These are phyloP conservation scores for Artibeus jamaicensis DNA, from an alignment of 2,797 vertebrate species.

Conservation along the genomic window DNA sequence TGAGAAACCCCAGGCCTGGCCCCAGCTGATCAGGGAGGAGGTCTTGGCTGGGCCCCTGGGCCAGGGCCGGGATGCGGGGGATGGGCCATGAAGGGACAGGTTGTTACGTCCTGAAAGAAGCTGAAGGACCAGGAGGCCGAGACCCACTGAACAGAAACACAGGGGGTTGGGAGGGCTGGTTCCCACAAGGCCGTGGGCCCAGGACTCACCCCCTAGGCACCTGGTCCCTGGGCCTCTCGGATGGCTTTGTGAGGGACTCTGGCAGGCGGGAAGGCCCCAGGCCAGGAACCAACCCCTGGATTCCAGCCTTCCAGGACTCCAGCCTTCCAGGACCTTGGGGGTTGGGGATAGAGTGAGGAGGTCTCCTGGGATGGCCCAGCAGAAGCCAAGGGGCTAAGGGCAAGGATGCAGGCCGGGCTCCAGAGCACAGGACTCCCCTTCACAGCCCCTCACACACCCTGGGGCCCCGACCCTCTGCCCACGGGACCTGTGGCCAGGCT, in stretches of 20 bases:
- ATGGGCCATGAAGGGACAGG: neutral
- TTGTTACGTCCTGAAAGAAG: neutral
- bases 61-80: neutral
- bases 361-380: neutral
- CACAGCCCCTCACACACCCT: neutral
- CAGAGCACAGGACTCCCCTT: neutral
- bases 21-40: neutral
- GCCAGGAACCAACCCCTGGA: neutral
- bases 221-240: neutral
- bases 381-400: neutral
- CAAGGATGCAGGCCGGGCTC: neutral
- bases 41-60: neutral
- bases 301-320: neutral
- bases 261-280: neutral
- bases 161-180: neutral
- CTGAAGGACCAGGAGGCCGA: neutral
- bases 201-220: neutral
- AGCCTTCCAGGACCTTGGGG: neutral
- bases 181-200: neutral
- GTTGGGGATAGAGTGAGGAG: accelerated
- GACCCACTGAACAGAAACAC: neutral
- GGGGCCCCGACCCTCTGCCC: neutral
- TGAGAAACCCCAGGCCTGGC: neutral
- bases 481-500: accelerated
- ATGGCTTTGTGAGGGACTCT: neutral